phyloP scores from a whole-genome alignment of 2,888 invertebrate genomes.

The Idaea dimidiata region DNA sequence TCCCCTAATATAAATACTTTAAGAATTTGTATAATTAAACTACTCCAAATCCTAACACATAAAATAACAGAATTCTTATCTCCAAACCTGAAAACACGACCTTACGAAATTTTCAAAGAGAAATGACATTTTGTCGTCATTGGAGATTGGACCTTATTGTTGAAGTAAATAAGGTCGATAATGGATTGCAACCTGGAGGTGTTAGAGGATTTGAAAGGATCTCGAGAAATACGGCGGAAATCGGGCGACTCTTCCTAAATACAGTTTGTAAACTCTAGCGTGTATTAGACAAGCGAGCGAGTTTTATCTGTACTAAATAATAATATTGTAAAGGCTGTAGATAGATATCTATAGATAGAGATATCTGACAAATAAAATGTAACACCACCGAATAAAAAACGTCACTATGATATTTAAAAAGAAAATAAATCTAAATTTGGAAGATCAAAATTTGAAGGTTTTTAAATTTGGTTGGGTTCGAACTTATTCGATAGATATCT shows the following conservation, averaged over 20 bases:
- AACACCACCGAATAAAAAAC: too few species aligned
- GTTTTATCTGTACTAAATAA: conserved; percentile 1
- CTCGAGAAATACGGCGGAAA: conserved; percentile 51
- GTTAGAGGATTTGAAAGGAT: conserved; percentile 33
- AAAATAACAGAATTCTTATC: conserved; percentile 23
- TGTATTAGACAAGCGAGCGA: conserved; percentile 15
- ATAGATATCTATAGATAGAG: too few species aligned
- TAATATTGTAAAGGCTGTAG: too few species aligned
- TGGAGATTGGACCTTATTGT: conserved; percentile 7
- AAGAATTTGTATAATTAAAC: background rate
- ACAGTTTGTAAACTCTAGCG: conserved; percentile 37
- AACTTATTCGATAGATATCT: too few species aligned
- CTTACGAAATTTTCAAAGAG: conserved; percentile 18
- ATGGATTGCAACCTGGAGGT: conserved; percentile 11
- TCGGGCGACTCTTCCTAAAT: conserved; percentile 49
- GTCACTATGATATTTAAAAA: too few species aligned
- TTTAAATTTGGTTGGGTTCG: too few species aligned
- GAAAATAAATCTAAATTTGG: too few species aligned
- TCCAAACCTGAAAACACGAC: conserved; percentile 19
- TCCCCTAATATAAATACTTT: background rate
- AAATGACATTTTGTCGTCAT: conserved; percentile 15
- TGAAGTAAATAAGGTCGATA: conserved; percentile 8
- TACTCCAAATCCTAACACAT: conserved; percentile 10
- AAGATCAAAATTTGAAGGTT: too few species aligned
- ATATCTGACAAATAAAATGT: too few species aligned